Evolutionary conservation across 2,888 invertebrate genomes (phyloP), one percentile per base, ranked within the genome.

Genomic region (Nomada lathburiana): DNA sequence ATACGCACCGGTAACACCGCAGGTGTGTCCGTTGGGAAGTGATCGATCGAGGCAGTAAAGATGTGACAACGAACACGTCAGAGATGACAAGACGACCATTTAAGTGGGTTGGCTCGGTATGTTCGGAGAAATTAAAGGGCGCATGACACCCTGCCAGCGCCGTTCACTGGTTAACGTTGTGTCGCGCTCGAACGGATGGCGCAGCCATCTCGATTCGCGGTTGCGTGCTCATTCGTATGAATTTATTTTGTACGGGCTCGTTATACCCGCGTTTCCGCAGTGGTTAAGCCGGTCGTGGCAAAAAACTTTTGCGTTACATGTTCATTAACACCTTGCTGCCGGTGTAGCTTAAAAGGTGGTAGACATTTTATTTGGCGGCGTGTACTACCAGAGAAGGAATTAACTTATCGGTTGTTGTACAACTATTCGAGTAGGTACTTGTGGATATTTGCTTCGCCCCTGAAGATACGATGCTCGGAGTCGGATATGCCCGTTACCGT

Each of bases 81-180:
- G 47, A 62, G 60, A 62, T 70, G 72, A 78, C 63, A 55, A 42
- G 79, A 68, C 44, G 50, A 59, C 47, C 36, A 53, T 52, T 70
- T 79, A 86, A 85, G 78, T 84, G 71, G 86, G 83, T 76, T 83
- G 88, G 64, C 70, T 52, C 73, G 63, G 73, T 53, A 70, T 57
- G 42, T 44, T 13, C n/a, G 72, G 80, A 87, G 78, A 89, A 89
- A 90, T 90, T 90, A 90, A 89, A 89, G 87, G 86, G 84, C 85
- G 78, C 79, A 23, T 69, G 72, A 82, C 83, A 75, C 83, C 88
- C 53, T 18, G 57, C 57, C 23, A 85, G 84, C 84, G 82, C 83
- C 86, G 89, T 86, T 87, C 76, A 76, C 36, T 81, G 76, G 62
- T 70, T 29, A 60, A 50, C 16, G 47, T 57, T 55, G 68, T 55